Percentiles rank a stretch among this genome's conserved stretches.
Evolutionary conservation across 2,797 vertebrate species (phyloP).

Genomic region (Galagoides demidoff): DNA sequence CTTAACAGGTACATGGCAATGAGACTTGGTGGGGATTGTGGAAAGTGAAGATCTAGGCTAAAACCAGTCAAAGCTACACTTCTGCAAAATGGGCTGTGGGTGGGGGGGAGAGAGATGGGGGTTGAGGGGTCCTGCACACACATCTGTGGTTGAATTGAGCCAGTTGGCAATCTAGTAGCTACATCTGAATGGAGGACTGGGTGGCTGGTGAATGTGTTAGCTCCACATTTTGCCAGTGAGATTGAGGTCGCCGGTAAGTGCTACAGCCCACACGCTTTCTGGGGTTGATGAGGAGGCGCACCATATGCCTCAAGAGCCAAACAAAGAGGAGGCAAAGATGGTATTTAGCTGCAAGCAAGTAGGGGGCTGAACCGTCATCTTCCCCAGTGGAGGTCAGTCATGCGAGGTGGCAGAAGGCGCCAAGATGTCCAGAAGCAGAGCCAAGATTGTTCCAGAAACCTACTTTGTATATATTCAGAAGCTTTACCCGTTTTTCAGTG

Average conservation of each 20-base stretch:
- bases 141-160: neutral
- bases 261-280: neutral
- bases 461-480: neutral
- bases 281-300: neutral
- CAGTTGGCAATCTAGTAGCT: neutral
- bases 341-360: neutral
- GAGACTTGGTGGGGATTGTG: neutral
- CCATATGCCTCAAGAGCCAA: neutral
- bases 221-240: neutral
- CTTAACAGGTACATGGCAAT: neutral
- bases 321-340: neutral
- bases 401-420: neutral
- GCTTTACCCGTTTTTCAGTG: neutral
- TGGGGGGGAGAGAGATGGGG: neutral
- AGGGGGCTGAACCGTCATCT: neutral
- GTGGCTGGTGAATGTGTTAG: neutral
- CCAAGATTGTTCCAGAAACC: neutral
- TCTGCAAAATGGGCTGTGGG: neutral
- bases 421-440: neutral
- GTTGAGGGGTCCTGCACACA: neutral
- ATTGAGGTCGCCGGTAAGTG: neutral
- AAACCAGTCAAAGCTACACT: neutral
- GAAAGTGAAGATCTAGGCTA: neutral
- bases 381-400: neutral
- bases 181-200: neutral